A percentile compares a stretch with the other conserved stretches of the same genome.
phyloP scores from a whole-genome alignment of 2,888 invertebrate genomes.

The Drosophila meridiana region DNA sequence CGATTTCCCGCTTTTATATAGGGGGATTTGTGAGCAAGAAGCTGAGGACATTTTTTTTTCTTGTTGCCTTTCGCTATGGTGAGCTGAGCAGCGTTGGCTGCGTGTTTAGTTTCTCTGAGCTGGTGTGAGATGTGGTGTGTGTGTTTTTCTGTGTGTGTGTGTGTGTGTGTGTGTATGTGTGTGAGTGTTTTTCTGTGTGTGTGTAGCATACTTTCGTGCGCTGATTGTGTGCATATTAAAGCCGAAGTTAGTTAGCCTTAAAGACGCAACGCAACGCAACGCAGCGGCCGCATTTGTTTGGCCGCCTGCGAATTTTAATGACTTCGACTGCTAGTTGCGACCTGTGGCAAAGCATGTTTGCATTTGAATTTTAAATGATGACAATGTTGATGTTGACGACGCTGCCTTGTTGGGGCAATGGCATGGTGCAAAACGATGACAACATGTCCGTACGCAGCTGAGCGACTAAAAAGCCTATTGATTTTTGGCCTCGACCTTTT shows the following conservation, averaged over 20 bases:
- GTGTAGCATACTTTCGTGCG: conserved; percentile 71
- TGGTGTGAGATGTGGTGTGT: conserved; percentile 21
- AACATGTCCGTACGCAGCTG: conserved; percentile 35
- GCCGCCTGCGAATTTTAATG: conserved; percentile 73
- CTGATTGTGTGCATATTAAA: conserved; percentile 70
- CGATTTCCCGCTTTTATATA: conserved; percentile 25
- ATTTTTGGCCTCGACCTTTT: conserved; percentile 48
- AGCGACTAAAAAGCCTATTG: conserved; percentile 38
- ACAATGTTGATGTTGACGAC: conserved; percentile 48
- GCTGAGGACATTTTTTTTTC: conserved; percentile 10
- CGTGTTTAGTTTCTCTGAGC: conserved; percentile 31
- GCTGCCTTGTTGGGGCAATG: background rate
- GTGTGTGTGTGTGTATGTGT: conserved; percentile 24
- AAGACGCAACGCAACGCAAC: conserved; percentile 42
- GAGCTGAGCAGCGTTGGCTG: conserved; percentile 40
- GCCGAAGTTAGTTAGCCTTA: conserved; percentile 59
- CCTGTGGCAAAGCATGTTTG: conserved; percentile 60
- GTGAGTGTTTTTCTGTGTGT: conserved; percentile 12
- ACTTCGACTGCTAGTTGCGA: conserved; percentile 44
- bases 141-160: no score
- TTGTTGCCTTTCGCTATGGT: conserved; percentile 35
- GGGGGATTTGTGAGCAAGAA: background rate
- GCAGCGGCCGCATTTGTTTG: conserved; percentile 51
- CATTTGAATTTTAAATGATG: conserved; percentile 78
- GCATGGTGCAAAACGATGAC: conserved; percentile 24